phyloP scores from a whole-genome alignment of 2,113 vertebrate genomes.

The Oxygymnocypris stewartii region DNA sequence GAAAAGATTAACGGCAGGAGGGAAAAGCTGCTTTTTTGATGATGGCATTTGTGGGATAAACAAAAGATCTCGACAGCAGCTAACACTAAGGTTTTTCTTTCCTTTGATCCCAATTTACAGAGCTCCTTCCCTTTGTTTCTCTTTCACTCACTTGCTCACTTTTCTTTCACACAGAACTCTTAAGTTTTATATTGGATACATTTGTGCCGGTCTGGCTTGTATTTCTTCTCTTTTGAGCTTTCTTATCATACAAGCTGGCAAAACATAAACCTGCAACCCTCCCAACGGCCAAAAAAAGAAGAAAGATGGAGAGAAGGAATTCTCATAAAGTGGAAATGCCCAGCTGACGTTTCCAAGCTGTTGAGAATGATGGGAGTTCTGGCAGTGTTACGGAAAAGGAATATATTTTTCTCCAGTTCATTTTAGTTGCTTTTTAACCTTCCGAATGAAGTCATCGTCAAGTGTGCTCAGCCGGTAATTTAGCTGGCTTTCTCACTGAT shows the following conservation, averaged over 20 bases:
- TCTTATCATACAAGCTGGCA: slow-evolving; percentile 36
- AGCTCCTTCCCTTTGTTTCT: not conserved
- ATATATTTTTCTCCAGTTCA: slow-evolving; percentile 17
- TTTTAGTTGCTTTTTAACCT: slow-evolving; percentile 37
- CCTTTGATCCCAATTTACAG: slow-evolving; percentile 42
- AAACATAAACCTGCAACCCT: slow-evolving; percentile 40
- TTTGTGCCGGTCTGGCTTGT: slow-evolving; percentile 40
- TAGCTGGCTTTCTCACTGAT: slow-evolving; percentile 23
- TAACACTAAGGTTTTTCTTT: slow-evolving; percentile 18
- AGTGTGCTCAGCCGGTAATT: slow-evolving; percentile 32
- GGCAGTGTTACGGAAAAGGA: not conserved
- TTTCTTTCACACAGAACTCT: slow-evolving; percentile 15
- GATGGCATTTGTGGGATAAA: slow-evolving; percentile 48
- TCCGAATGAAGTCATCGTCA: slow-evolving; percentile 34
- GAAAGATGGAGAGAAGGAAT: slow-evolving; percentile 28
- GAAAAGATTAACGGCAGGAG: slow-evolving; percentile 31
- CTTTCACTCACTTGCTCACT: not conserved
- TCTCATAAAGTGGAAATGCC: slow-evolving; percentile 41
- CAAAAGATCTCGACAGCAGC: slow-evolving; percentile 40
- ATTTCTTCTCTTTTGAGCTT: slow-evolving; percentile 23
- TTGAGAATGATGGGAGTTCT: slow-evolving; percentile 17
- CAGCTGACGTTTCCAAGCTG: slow-evolving; percentile 51
- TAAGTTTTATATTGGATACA: slow-evolving; percentile 34
- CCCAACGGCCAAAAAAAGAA: slow-evolving; percentile 26
- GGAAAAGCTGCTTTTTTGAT: slow-evolving; percentile 42